Evolutionary conservation across 35 echinoderm and acorn worm species (phyloP), one percentile per base, ranked within the genome.

Genomic region (Apostichopus japonicus): DNA sequence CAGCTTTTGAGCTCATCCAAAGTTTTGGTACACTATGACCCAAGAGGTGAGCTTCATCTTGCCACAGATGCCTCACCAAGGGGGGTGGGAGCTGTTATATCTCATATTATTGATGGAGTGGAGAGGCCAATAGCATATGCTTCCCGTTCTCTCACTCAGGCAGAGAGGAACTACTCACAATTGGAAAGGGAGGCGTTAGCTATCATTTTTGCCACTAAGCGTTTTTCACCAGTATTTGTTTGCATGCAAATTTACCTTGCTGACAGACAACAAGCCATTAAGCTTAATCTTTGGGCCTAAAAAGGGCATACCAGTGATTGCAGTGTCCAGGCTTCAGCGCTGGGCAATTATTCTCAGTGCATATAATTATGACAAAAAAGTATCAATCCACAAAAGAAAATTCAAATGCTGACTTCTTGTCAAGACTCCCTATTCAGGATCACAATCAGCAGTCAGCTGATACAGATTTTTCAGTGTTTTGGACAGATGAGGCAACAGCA

Each of bases 1-100:
- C 51, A 16, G 6, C 80, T 93, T 17, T 15, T 93, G 1, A 87
- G 55, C 62, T 92, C 79, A 5, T 14, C 27, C 11, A 27, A 92
- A 53, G 91, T 92, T 23, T 33, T 92, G 9, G 78, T 62, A 54
- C 95, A 97, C 53, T 94, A 97, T 56, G 83, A 93, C 57, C 94
- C 92, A 65, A 54, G 22, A 22, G 53, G 25, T 53, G 24, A 76
- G 15, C 19, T 95, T 88, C 15, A 75, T 44, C 73, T 93, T 14
- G 87, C 84, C 44, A 65, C 22, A 23, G 92, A 96, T 59, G 92
- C 92, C 25, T 96, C 95, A 75, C 87, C 87, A 21, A 51, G 23
- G 19, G 95, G 95, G 8, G 21, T 96, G 16, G 95, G 95, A 24
- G 95, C 92, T 77, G 95, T 96, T 53, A 86, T 94, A 10, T 92